These are phyloP conservation scores for Pegoplata infirma DNA, from an alignment of 2,888 invertebrate species.

Conservation along the genomic window DNA sequence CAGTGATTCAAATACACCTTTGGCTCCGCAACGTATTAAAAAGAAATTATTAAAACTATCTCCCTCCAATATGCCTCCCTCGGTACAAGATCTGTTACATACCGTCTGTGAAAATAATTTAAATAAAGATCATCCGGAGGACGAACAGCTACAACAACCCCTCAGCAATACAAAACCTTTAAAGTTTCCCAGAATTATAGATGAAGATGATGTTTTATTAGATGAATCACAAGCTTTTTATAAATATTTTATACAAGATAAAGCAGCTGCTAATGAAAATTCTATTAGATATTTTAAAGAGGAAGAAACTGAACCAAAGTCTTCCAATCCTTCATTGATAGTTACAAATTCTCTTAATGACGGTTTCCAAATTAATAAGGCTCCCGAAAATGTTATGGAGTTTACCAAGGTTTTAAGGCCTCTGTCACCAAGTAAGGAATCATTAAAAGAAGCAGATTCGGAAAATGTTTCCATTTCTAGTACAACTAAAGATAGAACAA, in stretches of 20 bases:
- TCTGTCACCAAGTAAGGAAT: slow-evolving; percentile 19
- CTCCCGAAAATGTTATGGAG: slow-evolving; percentile 50
- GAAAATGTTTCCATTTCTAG: not conserved
- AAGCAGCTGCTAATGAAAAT: not conserved
- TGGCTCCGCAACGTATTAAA: slow-evolving; percentile 70
- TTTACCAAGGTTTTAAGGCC: slow-evolving; percentile 54
- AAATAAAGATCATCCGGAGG: not conserved
- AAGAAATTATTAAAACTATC: slow-evolving; percentile 71
- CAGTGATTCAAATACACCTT: slow-evolving; percentile 69
- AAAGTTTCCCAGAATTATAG: slow-evolving; percentile 68
- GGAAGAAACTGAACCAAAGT: too few relatives aligned
- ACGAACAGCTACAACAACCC: not conserved
- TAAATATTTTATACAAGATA: slow-evolving; percentile 40
- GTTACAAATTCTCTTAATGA: slow-evolving; percentile 34
- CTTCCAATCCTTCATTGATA: slow-evolving; percentile 3
- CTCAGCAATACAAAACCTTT: slow-evolving; percentile 21
- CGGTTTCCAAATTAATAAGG: slow-evolving; percentile 34
- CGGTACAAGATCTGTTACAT: slow-evolving; percentile 74
- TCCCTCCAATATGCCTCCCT: slow-evolving; percentile 74
- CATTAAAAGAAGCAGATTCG: not conserved
- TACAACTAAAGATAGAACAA: not conserved
- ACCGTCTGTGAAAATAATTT: slow-evolving; percentile 28
- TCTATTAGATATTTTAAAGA: too few relatives aligned
- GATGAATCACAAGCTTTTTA: slow-evolving; percentile 46
- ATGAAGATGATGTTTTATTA: slow-evolving; percentile 63